Evolutionary conservation across 1,140 invertebrate species (phyloP).

Genomic region (Pinna nobilis): DNA sequence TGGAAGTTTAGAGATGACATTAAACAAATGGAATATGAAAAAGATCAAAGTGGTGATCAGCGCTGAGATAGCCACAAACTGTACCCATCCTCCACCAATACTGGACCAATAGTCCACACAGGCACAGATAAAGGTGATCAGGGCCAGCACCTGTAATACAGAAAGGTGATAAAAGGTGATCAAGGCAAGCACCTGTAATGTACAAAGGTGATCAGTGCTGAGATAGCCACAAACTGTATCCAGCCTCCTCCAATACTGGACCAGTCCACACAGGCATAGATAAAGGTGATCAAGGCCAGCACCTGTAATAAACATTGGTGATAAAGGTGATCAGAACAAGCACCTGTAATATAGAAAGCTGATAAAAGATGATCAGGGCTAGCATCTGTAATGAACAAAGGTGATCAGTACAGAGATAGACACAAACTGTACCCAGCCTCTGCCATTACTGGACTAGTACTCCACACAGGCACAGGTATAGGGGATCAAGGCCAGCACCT

Average conservation of each 20-base stretch:
- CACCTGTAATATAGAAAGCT: not conserved
- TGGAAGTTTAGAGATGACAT: conserved; percentile 87
- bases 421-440: conserved; percentile 86
- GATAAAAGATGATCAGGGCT: too few relatives aligned
- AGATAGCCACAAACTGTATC: conserved; percentile 89
- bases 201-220: conserved; percentile 84
- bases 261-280: conserved; percentile 83
- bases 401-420: conserved; percentile 90
- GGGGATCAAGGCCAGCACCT: conserved; percentile 86
- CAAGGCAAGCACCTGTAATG: not conserved
- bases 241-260: conserved; percentile 74
- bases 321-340: not conserved
- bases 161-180: not conserved
- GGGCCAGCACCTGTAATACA: conserved; percentile 81
- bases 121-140: conserved; percentile 90
- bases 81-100: conserved; percentile 80
- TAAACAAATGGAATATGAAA: conserved; percentile 88
- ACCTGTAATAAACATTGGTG: conserved; percentile 78
- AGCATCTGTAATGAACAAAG: too few relatives aligned
- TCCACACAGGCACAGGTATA: conserved; percentile 88
- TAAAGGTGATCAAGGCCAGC: conserved; percentile 87
- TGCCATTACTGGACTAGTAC: conserved; percentile 52
- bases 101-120: conserved; percentile 76
- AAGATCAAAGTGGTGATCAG: conserved; percentile 90
- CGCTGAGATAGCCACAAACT: conserved; percentile 88